A percentile compares a stretch with the other conserved stretches of the same genome.
phyloP scores from a whole-genome alignment of 2,888 invertebrate species.

The Mystacides longicornis region DNA sequence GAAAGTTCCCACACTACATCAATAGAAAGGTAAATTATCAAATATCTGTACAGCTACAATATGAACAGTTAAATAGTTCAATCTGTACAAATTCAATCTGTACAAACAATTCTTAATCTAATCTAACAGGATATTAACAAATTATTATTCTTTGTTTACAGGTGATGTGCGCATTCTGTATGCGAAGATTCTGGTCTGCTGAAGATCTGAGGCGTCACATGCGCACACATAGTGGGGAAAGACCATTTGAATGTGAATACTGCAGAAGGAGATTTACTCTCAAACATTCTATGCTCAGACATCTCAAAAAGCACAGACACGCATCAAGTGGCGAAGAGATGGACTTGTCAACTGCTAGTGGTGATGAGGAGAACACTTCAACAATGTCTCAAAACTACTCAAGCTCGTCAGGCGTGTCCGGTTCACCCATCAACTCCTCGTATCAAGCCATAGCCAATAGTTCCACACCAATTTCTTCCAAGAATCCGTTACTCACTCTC shows the following conservation, averaged over 20 bases:
- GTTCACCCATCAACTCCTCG: conserved; percentile 10
- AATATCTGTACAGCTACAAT: too few species aligned
- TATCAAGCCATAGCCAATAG: conserved; percentile 7
- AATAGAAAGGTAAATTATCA: conserved; percentile 77
- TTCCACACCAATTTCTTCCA: conserved; percentile 16
- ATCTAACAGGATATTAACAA: neutral
- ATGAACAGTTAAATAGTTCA: neutral
- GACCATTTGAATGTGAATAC: conserved; percentile 87
- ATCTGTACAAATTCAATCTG: neutral
- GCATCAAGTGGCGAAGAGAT: conserved; percentile 39
- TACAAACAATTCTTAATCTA: neutral
- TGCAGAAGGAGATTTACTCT: conserved; percentile 83
- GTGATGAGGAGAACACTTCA: conserved; percentile 36
- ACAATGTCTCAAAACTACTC: conserved; percentile 1
- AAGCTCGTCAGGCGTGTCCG: neutral
- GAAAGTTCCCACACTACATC: conserved; percentile 79
- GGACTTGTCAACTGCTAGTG: conserved; percentile 40
- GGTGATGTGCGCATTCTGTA: conserved; percentile 86
- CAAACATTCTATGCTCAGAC: conserved; percentile 91
- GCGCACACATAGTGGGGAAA: conserved; percentile 87
- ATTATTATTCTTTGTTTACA: conserved; percentile 31
- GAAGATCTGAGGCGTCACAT: conserved; percentile 90
- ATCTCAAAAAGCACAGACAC: conserved; percentile 80
- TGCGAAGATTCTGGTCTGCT: conserved; percentile 91
- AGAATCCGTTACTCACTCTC: conserved; percentile 10